Conservation (phyloP, 2,797 vertebrate genomes). For the Enteromius paludinosus region DNA sequence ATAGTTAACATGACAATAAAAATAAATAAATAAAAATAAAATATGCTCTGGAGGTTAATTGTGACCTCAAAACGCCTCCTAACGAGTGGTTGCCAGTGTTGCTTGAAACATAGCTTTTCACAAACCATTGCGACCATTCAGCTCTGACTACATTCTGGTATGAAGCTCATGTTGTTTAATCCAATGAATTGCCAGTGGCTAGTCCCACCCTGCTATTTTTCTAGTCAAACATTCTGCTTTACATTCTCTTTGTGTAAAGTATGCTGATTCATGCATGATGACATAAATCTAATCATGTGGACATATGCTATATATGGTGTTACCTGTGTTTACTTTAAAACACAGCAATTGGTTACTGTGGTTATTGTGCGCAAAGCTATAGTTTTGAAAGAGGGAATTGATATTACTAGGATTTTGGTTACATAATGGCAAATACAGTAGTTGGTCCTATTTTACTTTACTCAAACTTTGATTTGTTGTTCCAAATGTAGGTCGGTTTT, state of each 20-base stretch:
- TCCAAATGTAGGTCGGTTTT: not conserved
- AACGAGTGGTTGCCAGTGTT: not conserved
- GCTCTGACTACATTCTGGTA: not conserved
- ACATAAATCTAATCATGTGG: not conserved
- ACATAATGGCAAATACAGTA: not conserved
- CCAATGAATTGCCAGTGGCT: not conserved
- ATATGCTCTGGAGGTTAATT: not conserved
- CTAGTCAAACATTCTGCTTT: not conserved
- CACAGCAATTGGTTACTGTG: not conserved
- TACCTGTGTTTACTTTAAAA: not conserved
- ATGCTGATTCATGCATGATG: not conserved
- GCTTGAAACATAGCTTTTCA: not conserved
- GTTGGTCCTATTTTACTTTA: not conserved
- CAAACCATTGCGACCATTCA: not conserved
- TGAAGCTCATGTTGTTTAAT: not conserved
- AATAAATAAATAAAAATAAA: not conserved
- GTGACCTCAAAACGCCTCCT: not conserved
- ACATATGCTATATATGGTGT: not conserved
- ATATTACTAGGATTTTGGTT: not conserved
- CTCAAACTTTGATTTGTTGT: not conserved
- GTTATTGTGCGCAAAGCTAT: not conserved
- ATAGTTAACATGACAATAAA: not conserved
- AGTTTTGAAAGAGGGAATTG: not conserved
- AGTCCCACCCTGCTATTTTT: not conserved
- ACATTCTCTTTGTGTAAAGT: not conserved